These are phyloP conservation scores for Lamellibrachia columna DNA, from an alignment of 2,888 invertebrate species.

Conservation along the genomic window DNA sequence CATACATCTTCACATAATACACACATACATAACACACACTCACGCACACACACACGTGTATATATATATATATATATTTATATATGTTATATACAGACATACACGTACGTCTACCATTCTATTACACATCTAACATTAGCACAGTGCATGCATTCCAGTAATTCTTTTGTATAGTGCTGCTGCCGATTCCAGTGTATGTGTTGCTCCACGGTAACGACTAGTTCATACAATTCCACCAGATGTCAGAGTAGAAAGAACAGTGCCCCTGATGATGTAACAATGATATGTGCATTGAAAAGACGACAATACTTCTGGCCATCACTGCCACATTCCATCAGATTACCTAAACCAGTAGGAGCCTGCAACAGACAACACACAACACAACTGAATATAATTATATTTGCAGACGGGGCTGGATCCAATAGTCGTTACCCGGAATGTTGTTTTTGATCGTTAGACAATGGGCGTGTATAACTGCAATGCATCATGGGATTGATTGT, in stretches of 20 bases:
- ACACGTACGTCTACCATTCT: neutral
- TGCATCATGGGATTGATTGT: too few species aligned
- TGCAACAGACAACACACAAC: neutral
- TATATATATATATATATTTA: neutral
- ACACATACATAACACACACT: neutral
- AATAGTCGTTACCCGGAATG: too few species aligned
- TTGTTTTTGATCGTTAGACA: too few species aligned
- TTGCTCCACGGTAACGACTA: conserved; percentile 8
- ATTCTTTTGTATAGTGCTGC: neutral
- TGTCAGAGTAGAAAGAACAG: neutral
- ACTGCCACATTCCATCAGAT: neutral
- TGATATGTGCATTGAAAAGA: conserved; percentile 9
- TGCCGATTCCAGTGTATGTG: neutral
- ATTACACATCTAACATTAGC: neutral
- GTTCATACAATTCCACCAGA: neutral
- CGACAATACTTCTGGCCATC: conserved; percentile 1
- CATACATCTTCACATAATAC: neutral
- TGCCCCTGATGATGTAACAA: conserved; percentile 16
- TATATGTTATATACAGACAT: conserved; percentile 10
- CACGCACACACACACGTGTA: neutral
- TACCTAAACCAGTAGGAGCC: conserved; percentile 12
- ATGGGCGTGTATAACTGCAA: too few species aligned
- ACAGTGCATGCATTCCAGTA: neutral
- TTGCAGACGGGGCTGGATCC: neutral
- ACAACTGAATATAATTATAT: neutral